A percentile compares a stretch with the other conserved stretches of the same genome.
Evolutionary conservation across 1,140 invertebrate genomes (phyloP).

Genomic region (Brachionus angularis): DNA sequence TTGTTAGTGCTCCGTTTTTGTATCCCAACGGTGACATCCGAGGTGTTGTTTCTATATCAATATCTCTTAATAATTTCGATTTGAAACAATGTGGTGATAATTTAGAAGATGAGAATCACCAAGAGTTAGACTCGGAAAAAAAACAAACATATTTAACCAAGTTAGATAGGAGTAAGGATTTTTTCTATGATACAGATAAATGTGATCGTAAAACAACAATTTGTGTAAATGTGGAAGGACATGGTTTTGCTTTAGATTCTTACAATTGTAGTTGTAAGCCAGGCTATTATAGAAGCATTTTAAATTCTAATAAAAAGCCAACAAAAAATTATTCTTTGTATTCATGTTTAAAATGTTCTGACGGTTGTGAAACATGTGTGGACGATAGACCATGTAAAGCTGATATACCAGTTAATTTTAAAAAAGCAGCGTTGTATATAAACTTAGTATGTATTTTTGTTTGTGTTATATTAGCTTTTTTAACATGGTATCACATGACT

Average conservation of each 20-base stretch:
- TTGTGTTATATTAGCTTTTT: slow-evolving; percentile 1
- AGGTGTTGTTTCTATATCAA: slow-evolving; percentile 25
- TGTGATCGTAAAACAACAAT: slow-evolving; percentile 28
- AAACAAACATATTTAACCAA: too few species aligned
- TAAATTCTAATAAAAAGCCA: not conserved
- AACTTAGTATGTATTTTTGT: slow-evolving; percentile 17
- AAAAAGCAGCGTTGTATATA: slow-evolving; percentile 32
- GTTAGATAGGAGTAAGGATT: too few species aligned
- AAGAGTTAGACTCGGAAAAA: not conserved
- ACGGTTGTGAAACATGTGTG: slow-evolving; percentile 27
- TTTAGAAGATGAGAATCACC: not conserved
- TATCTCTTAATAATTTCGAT: slow-evolving; percentile 29
- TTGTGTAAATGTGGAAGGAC: not conserved
- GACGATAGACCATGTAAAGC: slow-evolving; percentile 38
- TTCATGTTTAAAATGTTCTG: slow-evolving; percentile 16
- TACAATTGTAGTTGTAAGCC: slow-evolving; percentile 24
- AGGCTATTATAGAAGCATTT: slow-evolving; percentile 13
- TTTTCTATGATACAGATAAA: slow-evolving; percentile 40
- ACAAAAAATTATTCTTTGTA: not conserved
- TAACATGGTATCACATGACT: slow-evolving; percentile 23
- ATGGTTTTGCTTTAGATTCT: slow-evolving; percentile 9
- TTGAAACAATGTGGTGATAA: slow-evolving; percentile 34
- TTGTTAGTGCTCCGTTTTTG: slow-evolving; percentile 36
- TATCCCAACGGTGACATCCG: slow-evolving; percentile 8
- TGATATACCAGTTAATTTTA: slow-evolving; percentile 12